Evolutionary conservation across 1,140 invertebrate genomes (phyloP).

Genomic region (Doryteuthis pealeii): DNA sequence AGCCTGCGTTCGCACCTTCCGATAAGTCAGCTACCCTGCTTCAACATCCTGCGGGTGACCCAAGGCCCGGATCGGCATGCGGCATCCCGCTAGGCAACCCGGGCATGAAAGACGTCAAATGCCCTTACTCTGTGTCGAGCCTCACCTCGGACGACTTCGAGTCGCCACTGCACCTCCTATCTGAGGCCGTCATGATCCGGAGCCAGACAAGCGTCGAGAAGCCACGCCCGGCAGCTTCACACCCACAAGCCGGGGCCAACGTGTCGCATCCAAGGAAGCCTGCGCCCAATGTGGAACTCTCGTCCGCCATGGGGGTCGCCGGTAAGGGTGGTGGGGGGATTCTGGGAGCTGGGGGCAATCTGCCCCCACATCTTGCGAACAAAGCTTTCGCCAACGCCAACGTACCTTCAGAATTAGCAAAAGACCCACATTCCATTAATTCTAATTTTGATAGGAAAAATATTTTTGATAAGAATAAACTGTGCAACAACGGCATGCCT

Average conservation of each 20-base stretch:
- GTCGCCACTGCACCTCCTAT: conserved; percentile 43
- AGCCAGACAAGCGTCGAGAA: conserved; percentile 18
- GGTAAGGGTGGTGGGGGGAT: neutral
- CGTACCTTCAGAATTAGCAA: neutral
- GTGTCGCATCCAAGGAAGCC: neutral
- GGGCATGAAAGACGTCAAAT: conserved; percentile 28
- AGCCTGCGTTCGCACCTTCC: too few relatives aligned
- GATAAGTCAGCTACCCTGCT: too few relatives aligned
- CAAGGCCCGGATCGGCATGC: neutral
- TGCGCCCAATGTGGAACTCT: neutral
- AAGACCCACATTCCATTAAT: conserved; percentile 6
- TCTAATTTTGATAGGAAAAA: conserved; percentile 1
- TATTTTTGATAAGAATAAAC: conserved; percentile 11
- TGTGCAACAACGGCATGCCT: neutral
- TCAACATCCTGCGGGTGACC: too few relatives aligned
- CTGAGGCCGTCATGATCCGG: conserved; percentile 36
- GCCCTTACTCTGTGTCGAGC: conserved; percentile 40
- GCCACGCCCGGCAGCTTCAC: neutral
- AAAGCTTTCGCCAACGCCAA: neutral
- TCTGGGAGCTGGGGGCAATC: neutral
- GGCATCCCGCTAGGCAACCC: neutral
- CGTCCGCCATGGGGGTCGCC: neutral
- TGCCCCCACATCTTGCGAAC: neutral
- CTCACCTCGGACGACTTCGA: conserved; percentile 26
- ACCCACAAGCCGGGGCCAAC: neutral